These are phyloP conservation scores for Saccostrea glomerata DNA, from an alignment of 1,140 invertebrate species.

Conservation along the genomic window DNA sequence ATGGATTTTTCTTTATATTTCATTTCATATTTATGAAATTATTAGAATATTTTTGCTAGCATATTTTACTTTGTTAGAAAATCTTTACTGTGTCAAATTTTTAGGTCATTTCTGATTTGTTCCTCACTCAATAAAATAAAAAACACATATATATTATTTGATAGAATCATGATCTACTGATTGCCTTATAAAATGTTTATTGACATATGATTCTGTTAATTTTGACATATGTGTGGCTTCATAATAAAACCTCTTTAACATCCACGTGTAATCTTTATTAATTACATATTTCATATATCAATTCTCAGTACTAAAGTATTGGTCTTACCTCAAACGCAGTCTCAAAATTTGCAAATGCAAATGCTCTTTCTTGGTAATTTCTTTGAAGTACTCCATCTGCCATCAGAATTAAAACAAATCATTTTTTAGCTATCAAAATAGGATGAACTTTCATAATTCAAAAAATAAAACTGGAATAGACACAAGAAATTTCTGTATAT, in stretches of 20 bases:
- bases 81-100: background rate
- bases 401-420: background rate
- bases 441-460: too few species aligned
- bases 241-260: too few species aligned
- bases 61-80: background rate
- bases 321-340: slow-evolving; percentile 90
- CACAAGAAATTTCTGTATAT: background rate
- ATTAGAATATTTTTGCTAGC: background rate
- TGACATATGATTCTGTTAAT: too few species aligned
- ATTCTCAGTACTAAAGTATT: background rate
- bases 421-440: too few species aligned
- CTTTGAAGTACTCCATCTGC: slow-evolving; percentile 88
- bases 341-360: slow-evolving; percentile 99
- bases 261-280: too few species aligned
- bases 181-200: too few species aligned
- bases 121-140: background rate
- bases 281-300: too few species aligned
- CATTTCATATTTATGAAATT: background rate
- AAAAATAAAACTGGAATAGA: too few species aligned
- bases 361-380: slow-evolving; percentile 94
- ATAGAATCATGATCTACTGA: too few species aligned
- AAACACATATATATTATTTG: too few species aligned
- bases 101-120: background rate
- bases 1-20: background rate
- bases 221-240: too few species aligned